Conservation (phyloP, 1,140 invertebrate species). For the Calephelis nemesis region DNA sequence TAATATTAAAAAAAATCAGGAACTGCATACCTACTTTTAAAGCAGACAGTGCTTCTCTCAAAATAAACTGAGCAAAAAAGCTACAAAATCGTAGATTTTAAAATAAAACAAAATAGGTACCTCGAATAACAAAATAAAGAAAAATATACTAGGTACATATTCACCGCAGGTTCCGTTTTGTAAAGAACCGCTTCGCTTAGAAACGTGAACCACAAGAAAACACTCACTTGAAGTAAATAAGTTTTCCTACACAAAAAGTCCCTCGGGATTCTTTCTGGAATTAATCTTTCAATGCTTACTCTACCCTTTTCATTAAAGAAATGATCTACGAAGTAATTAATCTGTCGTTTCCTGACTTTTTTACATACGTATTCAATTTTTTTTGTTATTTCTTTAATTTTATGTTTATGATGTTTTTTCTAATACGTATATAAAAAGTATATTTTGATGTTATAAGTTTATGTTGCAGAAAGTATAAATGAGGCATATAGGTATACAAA, state of each 20-base stretch:
- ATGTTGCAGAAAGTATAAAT: neutral
- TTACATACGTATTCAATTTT: neutral
- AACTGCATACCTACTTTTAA: too few relatives aligned
- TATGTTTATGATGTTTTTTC: neutral
- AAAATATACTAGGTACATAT: too few relatives aligned
- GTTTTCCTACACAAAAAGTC: conserved; percentile 72
- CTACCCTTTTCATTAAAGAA: conserved; percentile 58
- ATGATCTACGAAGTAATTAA: conserved; percentile 61
- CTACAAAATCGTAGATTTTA: too few relatives aligned
- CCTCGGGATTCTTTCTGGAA: conserved; percentile 60
- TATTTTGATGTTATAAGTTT: neutral
- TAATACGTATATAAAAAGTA: neutral
- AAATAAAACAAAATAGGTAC: too few relatives aligned
- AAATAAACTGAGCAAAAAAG: too few relatives aligned
- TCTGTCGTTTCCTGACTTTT: conserved; percentile 16
- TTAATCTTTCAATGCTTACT: conserved; percentile 70
- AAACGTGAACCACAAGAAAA: conserved; percentile 34
- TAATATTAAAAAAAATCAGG: too few relatives aligned
- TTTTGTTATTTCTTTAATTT: neutral
- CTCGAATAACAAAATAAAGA: too few relatives aligned
- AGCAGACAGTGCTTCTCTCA: too few relatives aligned
- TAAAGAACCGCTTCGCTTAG: too few relatives aligned
- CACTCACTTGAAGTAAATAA: conserved; percentile 68
- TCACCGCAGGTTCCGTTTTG: too few relatives aligned
- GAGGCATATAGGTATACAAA: too few relatives aligned